These are phyloP conservation scores for Osmerus eperlanus DNA, from an alignment of 2,113 vertebrate genomes.

Conservation along the genomic window DNA sequence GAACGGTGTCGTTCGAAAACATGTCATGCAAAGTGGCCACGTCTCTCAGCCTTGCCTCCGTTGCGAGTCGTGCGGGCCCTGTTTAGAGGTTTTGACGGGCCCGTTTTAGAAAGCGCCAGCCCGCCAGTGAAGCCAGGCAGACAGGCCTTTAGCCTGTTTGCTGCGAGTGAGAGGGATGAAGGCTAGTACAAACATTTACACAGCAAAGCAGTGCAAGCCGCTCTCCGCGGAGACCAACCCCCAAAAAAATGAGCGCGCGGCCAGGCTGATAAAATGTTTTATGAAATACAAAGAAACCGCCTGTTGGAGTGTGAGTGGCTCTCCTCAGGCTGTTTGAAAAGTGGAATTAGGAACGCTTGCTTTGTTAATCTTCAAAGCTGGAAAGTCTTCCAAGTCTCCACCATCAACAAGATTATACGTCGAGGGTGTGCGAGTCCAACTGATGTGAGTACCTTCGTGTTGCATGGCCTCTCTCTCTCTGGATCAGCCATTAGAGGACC, in stretches of 20 bases:
- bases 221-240: slow-evolving; percentile 46
- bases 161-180: slow-evolving; percentile 49
- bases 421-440: slow-evolving; percentile 37
- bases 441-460: slow-evolving; percentile 14
- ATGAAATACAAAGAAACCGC: not conserved
- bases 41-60: not conserved
- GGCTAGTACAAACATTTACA: slow-evolving; percentile 58
- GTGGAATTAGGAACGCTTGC: slow-evolving; percentile 45
- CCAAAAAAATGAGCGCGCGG: slow-evolving; percentile 6
- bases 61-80: too few species aligned
- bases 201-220: slow-evolving; percentile 46
- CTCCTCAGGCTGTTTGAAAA: slow-evolving; percentile 37
- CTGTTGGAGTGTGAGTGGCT: slow-evolving; percentile 48
- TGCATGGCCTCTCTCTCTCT: slow-evolving; percentile 35
- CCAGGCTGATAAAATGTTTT: too few species aligned
- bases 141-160: slow-evolving; percentile 38
- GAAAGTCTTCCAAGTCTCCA: slow-evolving; percentile 41
- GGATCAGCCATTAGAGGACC: slow-evolving; percentile 59
- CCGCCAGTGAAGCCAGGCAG: slow-evolving; percentile 33
- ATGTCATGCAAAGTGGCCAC: too few species aligned
- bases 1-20: too few species aligned
- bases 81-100: slow-evolving; percentile 29
- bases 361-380: slow-evolving; percentile 59
- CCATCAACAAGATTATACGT: slow-evolving; percentile 28
- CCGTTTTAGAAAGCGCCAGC: slow-evolving; percentile 27